Base-by-base conservation (phyloP, 1,140 invertebrate genomes). In the Theocolax elegans region DNA sequence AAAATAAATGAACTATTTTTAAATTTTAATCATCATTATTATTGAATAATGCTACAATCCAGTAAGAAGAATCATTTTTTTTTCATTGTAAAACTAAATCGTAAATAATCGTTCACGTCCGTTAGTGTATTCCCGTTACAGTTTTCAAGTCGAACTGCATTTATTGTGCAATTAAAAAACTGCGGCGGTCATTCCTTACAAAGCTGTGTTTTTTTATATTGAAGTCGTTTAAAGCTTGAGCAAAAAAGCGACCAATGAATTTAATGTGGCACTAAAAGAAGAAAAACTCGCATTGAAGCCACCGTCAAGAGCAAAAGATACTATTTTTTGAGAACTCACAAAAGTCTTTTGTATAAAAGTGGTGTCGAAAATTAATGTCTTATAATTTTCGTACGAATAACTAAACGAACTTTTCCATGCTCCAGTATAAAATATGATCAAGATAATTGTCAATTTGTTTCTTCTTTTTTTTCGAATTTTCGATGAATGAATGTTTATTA, bases 351-450 rank as follows among this genome's bases (percentile, higher is more conserved):
- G 35, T 53, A 21, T 51, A 21, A 1, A 31, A 49, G 7, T 49
- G 42, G 54, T 59, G 27, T 51, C 21, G 4, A 25, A 62, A 35
- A 10, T 68, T 54, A 62, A 17, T 59, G 17, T 1, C 60, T 44
- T 54, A 25, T 53, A 69, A 15, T 44, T 54, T 15, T 15, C 53
- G 46, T 29, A 53, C 40, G 48, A 53, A 13, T 62, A 38, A 23
- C 27, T 56, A 60, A 35, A 42, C 56, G 54, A 65, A 60, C 46
- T 29, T 60, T 60, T 59, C 53, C 9, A 31, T 31, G 10, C 17
- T 42, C 42, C 15, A 40, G 42, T 48, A 38, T 35, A 40, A 35
- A 67, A 2, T 9, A 67, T 17, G 23, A 25, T 44, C 21, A 35
- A 12, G 2, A 40, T 42, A n/a, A 53, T 42, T 17, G 29, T 46